Base-by-base conservation (phyloP, 2,888 invertebrate species). In the Sipunculus nudus region DNA sequence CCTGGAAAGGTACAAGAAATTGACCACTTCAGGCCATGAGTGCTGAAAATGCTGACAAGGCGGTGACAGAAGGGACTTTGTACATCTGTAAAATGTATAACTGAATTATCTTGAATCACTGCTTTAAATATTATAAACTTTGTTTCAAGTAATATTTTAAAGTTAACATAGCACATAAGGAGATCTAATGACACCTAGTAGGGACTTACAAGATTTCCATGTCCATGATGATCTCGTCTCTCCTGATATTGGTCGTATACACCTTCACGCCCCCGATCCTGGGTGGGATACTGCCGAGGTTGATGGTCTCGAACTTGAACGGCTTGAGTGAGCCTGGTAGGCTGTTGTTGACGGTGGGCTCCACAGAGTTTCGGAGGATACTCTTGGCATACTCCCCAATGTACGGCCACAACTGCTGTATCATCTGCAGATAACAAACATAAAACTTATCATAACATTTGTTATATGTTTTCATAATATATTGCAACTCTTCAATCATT, bases 251-350 rank as follows among this genome's bases (percentile, higher is more conserved):
- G 83, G 93, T 92, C 74, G 96, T 95, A 83, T 98, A 98, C 10
- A 97, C 96, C 87, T 97, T 97, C 2, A 97, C 91, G 50, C 96
- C 96, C 59, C 96, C 94, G 75, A 97, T 90, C 70, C 96, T 89
- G 5, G 95, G 92, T 25, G 97, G 96, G 81, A 96, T 94, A 63
- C 94, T 93, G 58, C 98, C 98, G 46, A 98, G 87, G 65, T 97
- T 93, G 83, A 98, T 92, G 75, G 94, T 90, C 78, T 94, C 94
- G 80, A 99, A 99, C 78, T 91, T 91, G 77, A 99, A 98, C 6
- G 94, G 93, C 71, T 89, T 90, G 72, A 98, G 87, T 84, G 96
- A 94, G 31, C 77, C 72, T 26, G 92, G 89, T 71, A 98, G 86
- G 68, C 91, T 92, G 75, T 90, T 88, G 16, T 90, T 88, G 41